phyloP scores from a whole-genome alignment of 2,797 vertebrate species.

The Cynopterus sphinx region DNA sequence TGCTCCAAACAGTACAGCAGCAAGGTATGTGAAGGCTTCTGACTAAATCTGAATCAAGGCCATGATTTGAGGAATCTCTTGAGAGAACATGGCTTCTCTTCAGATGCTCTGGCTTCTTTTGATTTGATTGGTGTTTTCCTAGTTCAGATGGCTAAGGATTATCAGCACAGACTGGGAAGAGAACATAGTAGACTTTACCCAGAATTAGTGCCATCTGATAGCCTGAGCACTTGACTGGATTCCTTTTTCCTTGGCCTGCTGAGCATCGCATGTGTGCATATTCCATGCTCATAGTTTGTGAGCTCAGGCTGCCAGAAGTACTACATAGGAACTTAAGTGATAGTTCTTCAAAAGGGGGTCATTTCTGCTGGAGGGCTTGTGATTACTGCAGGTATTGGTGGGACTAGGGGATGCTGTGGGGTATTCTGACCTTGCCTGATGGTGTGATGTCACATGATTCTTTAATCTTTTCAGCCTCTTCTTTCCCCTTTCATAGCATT shows the following conservation, averaged over 20 bases:
- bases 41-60: too few species aligned
- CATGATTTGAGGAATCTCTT: background rate
- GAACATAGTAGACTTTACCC: background rate
- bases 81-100: background rate
- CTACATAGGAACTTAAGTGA: background rate
- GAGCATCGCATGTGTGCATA: background rate
- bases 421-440: background rate
- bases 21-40: conserved; percentile 86
- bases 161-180: background rate
- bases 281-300: background rate
- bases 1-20: conserved; percentile 99
- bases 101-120: background rate
- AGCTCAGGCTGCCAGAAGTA: background rate
- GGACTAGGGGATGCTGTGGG: background rate
- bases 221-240: background rate
- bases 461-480: background rate
- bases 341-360: background rate
- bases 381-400: background rate
- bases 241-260: background rate
- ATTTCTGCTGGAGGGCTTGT: background rate
- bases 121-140: background rate
- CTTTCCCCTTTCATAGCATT: background rate
- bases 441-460: background rate
- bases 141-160: background rate
- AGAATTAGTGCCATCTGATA: background rate